Conservation (phyloP, 2,888 invertebrate species). For the Dicyrtoma fusca region DNA sequence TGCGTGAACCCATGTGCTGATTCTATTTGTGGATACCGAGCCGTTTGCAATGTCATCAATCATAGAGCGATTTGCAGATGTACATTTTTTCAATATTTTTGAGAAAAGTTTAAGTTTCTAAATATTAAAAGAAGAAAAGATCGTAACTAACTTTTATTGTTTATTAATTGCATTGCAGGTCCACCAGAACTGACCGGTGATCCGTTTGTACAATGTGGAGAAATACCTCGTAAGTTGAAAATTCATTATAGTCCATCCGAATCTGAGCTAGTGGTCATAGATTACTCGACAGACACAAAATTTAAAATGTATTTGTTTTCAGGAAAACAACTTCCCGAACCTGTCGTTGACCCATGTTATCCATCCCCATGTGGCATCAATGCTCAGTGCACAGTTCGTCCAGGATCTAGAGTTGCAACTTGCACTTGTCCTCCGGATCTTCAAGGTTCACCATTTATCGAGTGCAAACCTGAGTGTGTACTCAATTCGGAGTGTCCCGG, state of each 20-base stretch:
- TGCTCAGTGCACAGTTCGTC: slow-evolving; percentile 76
- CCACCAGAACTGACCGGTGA: slow-evolving; percentile 57
- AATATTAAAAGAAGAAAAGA: slow-evolving; percentile 66
- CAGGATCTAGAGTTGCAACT: slow-evolving; percentile 66
- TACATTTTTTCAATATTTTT: too few relatives aligned
- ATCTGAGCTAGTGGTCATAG: background rate
- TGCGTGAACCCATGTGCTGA: slow-evolving; percentile 77
- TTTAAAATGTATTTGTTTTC: background rate
- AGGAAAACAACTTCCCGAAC: slow-evolving; percentile 42
- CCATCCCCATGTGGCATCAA: slow-evolving; percentile 83
- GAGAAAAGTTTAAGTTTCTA: slow-evolving; percentile 66
- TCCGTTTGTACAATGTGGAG: slow-evolving; percentile 56
- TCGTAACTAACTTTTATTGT: background rate
- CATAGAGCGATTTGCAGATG: slow-evolving; percentile 75
- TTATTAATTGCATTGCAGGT: slow-evolving; percentile 73
- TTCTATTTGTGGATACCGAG: slow-evolving; percentile 66
- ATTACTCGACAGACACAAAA: background rate
- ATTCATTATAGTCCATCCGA: background rate
- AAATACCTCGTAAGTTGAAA: slow-evolving; percentile 45
- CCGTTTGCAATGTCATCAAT: slow-evolving; percentile 72
- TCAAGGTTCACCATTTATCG: slow-evolving; percentile 52
- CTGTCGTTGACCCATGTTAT: slow-evolving; percentile 71
- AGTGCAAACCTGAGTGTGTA: slow-evolving; percentile 70
- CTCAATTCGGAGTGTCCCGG: slow-evolving; percentile 86
- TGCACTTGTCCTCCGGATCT: slow-evolving; percentile 71